These are phyloP conservation scores for Ischnura elegans DNA, from an alignment of 2,888 invertebrate genomes.

Conservation along the genomic window DNA sequence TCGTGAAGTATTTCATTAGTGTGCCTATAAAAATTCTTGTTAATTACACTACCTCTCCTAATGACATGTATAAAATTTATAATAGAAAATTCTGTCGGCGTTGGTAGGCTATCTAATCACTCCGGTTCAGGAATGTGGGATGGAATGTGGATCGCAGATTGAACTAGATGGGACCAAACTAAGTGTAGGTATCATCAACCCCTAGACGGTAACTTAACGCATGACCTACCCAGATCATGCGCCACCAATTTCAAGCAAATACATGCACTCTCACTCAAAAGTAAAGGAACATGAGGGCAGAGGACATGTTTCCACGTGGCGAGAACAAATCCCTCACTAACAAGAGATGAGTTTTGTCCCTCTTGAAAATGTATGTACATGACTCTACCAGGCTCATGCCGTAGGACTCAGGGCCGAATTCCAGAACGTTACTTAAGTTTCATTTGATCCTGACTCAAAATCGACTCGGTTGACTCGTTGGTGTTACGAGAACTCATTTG, in stretches of 20 bases:
- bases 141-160: conserved; percentile 27
- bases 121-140: conserved; percentile 54
- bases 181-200: not conserved
- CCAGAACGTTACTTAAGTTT: too few relatives aligned
- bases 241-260: not conserved
- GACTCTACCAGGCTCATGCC: too few relatives aligned
- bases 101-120: conserved; percentile 23
- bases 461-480: too few relatives aligned
- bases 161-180: not conserved
- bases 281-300: not conserved
- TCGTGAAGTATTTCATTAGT: conserved; percentile 32
- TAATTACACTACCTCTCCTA: conserved; percentile 54
- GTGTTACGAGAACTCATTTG: too few relatives aligned
- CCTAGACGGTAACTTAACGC: conserved; percentile 17
- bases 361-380: too few relatives aligned
- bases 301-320: not conserved
- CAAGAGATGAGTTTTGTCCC: too few relatives aligned
- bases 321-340: too few relatives aligned
- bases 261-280: not conserved
- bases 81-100: conserved; percentile 51
- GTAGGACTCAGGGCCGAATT: too few relatives aligned
- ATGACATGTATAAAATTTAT: conserved; percentile 48
- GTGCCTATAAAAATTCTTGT: conserved; percentile 45
- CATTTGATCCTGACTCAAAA: too few relatives aligned
- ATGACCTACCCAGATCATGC: not conserved